Evolutionary conservation across 2,888 invertebrate genomes (phyloP), one percentile per base, ranked within the genome.

Genomic region (Phyto melanocephala): DNA sequence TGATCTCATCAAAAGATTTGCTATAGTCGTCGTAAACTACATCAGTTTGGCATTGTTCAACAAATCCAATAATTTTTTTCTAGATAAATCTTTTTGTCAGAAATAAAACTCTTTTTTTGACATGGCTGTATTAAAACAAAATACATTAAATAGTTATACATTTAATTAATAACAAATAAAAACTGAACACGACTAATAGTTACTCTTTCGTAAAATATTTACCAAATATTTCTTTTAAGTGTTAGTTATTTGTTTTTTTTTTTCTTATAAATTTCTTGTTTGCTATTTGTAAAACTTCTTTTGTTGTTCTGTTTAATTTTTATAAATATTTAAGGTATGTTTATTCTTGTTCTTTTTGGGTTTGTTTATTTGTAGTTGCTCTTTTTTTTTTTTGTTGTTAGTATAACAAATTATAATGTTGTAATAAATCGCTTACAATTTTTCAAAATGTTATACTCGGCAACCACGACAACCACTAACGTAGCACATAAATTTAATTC

Each of bases 391-490:
- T 17, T 22, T n/a, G n/a, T 6, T 28, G 28, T 28, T 28, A 6
- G 22, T 35, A 37, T 60, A 79, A 82, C 82, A 82, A 82, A 82
- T 82, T 82, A 82, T 82, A 82, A 82, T 82, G 79, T 52, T 75
- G 75, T 82, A 82, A 82, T 71, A 82, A 79, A 82, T 82, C 75
- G 82, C 70, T 75, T 67, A 79, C 74, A 82, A 82, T 82, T 82
- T 82, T 75, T 82, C 82, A 82, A 75, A 82, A 75, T 82, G 79
- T 79, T 82, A 79, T 79, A 75, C 75, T 54, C 82, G 71, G 75
- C 82, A 79, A 79, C 82, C 82, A 82, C 82, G 82, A 71, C 75
- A 82, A 82, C 82, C 82, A 71, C 78, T 82, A 79, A 79, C 82
- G 75, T 79, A 60, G 71, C 70, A 79, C 75, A 82, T 82, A 82